These are phyloP conservation scores for Platycnemis pennipes DNA, from an alignment of 2,888 invertebrate species.

Conservation along the genomic window DNA sequence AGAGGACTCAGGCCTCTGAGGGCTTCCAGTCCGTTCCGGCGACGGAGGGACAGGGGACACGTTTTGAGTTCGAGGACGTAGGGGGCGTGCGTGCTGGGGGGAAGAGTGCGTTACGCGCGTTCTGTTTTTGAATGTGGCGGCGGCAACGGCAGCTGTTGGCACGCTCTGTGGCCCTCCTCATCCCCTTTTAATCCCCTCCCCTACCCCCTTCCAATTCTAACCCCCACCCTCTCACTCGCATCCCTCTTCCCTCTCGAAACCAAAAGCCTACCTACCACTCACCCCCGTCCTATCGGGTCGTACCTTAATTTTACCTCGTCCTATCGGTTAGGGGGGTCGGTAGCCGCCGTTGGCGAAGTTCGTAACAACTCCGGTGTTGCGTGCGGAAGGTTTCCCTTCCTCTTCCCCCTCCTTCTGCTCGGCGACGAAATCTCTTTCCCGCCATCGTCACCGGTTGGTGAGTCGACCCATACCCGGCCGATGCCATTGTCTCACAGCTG, in stretches of 20 bases:
- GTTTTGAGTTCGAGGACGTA: too few relatives aligned
- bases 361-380: background rate
- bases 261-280: background rate
- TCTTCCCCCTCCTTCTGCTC: background rate
- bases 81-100: background rate
- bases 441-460: background rate
- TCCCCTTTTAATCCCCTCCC: background rate
- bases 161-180: slow-evolving; percentile 24
- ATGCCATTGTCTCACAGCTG: background rate
- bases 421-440: background rate
- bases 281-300: background rate
- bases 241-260: background rate
- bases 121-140: slow-evolving; percentile 30
- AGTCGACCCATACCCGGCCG: background rate
- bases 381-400: background rate
- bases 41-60: background rate
- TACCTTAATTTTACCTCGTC: background rate
- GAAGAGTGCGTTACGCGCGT: background rate
- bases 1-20: too few relatives aligned
- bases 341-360: background rate
- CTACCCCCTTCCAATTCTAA: background rate
- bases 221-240: background rate
- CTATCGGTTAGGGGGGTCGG: background rate
- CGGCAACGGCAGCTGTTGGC: slow-evolving; percentile 47
- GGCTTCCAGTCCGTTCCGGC: too few relatives aligned